Percentiles rank a stretch among this genome's conserved stretches.
Conservation (phyloP, 2,888 invertebrate genomes). For the Crematogaster levior region DNA sequence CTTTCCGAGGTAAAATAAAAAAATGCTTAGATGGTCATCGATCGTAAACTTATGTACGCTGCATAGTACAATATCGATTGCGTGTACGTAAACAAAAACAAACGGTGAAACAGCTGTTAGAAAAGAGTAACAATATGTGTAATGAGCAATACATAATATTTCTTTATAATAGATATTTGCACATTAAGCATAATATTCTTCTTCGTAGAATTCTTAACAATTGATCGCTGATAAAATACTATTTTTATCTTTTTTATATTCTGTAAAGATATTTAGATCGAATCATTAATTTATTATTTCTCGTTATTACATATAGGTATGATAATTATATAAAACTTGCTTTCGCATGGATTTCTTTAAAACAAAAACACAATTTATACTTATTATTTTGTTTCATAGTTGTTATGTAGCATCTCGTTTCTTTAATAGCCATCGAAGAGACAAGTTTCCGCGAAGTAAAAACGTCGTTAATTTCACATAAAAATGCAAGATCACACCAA, state of each 20-base stretch:
- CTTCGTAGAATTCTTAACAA: not conserved
- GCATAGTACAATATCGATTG: constrained; percentile 6
- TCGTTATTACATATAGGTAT: not conserved
- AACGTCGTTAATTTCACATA: not conserved
- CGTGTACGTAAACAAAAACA: not conserved
- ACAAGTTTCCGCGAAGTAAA: not conserved
- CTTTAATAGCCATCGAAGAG: constrained; percentile 22
- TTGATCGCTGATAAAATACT: not conserved
- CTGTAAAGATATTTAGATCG: not conserved
- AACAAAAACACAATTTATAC: too few species aligned
- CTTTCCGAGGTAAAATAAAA: not conserved
- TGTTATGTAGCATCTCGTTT: too few species aligned
- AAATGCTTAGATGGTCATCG: not conserved
- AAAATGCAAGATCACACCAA: not conserved
- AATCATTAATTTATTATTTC: not conserved
- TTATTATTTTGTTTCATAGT: too few species aligned
- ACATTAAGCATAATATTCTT: not conserved
- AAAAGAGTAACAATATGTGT: not conserved
- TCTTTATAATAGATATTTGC: not conserved
- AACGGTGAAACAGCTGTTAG: not conserved
- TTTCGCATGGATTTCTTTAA: too few species aligned
- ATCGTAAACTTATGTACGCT: not conserved
- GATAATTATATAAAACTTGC: not conserved
- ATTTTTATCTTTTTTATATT: not conserved
- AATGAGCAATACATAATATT: not conserved